A percentile compares a stretch with the other conserved stretches of the same genome.
phyloP scores from a whole-genome alignment of 2,888 invertebrate genomes.

The Aleiodes testaceus region DNA sequence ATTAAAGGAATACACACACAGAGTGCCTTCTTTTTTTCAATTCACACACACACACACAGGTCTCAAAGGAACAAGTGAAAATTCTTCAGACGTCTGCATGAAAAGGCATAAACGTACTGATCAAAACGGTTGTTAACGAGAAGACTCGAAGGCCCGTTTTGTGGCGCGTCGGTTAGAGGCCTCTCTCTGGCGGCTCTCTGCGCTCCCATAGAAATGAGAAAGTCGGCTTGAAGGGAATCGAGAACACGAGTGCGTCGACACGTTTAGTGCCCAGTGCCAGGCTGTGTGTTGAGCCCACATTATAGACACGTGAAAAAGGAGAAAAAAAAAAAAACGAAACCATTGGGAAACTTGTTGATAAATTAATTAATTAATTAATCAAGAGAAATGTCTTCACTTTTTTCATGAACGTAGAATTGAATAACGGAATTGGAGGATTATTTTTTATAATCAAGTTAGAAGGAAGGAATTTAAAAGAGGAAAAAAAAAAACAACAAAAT shows the following conservation, averaged over 20 bases:
- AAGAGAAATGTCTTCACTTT: no score
- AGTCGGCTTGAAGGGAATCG: constrained; percentile 54
- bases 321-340: constrained; percentile 8
- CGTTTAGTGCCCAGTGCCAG: constrained; percentile 44
- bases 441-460: background rate
- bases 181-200: constrained; percentile 33
- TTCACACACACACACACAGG: background rate
- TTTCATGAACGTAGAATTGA: background rate
- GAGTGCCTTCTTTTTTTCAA: background rate
- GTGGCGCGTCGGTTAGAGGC: constrained; percentile 38
- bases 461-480: background rate
- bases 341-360: background rate
- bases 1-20: background rate
- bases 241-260: constrained; percentile 46
- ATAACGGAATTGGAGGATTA: no score
- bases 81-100: constrained; percentile 6
- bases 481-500: background rate
- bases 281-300: constrained; percentile 34
- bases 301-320: background rate
- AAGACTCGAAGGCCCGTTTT: constrained; percentile 30
- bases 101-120: background rate
- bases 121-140: background rate
- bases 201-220: constrained; percentile 65
- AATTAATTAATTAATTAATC: no score
- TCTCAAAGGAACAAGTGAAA: background rate